These are phyloP conservation scores for Orycteropus afer DNA, from an alignment of 2,113 vertebrate genomes.

Conservation along the genomic window DNA sequence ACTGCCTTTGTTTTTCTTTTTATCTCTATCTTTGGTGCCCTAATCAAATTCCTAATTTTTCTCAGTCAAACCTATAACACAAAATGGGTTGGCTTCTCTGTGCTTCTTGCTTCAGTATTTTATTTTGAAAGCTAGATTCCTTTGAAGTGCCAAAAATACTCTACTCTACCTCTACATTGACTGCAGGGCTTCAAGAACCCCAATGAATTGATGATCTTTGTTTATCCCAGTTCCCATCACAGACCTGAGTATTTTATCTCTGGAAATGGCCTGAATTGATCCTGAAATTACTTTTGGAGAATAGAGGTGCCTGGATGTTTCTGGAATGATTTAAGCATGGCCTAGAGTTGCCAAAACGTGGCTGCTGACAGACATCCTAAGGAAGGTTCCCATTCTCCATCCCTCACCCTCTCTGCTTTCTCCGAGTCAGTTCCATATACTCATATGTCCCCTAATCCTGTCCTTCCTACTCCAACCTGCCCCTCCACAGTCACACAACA, in stretches of 20 bases:
- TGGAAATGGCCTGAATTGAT: not conserved
- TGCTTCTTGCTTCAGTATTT: slow-evolving; percentile 57
- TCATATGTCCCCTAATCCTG: no score
- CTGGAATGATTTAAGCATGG: not conserved
- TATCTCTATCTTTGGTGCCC: slow-evolving; percentile 22
- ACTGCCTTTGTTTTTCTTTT: slow-evolving; percentile 37
- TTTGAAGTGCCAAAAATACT: slow-evolving; percentile 53
- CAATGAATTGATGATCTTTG: not conserved
- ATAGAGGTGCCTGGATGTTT: not conserved
- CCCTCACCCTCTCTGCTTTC: not conserved
- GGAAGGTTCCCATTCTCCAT: rapidly evolving
- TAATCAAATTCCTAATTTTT: slow-evolving; percentile 45
- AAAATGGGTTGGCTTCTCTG: not conserved
- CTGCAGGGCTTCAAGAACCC: slow-evolving; percentile 33
- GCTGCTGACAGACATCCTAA: not conserved
- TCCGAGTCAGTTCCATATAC: not conserved
- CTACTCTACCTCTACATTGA: slow-evolving; percentile 43
- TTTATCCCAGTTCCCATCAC: not conserved
- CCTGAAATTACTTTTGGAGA: slow-evolving; percentile 30
- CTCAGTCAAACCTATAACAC: slow-evolving; percentile 47
- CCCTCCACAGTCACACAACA: not conserved
- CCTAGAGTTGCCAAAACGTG: not conserved
- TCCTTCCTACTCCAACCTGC: not conserved
- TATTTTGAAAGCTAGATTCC: slow-evolving; percentile 34
- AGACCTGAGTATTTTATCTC: not conserved